A percentile compares a stretch with the other conserved stretches of the same genome.
These are phyloP conservation scores for Ictidomys tridecemlineatus DNA, from an alignment of 2,113 vertebrate species.

Conservation along the genomic window DNA sequence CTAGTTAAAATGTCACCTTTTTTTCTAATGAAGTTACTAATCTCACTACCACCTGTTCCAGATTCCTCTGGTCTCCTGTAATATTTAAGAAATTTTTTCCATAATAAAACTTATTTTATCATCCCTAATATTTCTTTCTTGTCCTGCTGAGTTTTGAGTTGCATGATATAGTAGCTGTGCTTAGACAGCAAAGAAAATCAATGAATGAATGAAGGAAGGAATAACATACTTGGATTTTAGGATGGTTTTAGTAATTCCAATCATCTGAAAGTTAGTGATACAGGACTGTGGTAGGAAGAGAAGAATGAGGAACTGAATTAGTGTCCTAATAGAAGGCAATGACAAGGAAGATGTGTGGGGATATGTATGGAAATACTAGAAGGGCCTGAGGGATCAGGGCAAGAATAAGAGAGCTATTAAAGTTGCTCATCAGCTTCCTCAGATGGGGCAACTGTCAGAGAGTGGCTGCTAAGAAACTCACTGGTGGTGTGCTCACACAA, in stretches of 20 bases:
- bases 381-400: not conserved
- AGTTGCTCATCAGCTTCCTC: not conserved
- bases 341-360: not conserved
- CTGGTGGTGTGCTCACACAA: not conserved
- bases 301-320: not conserved
- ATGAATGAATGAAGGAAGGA: not conserved
- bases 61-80: not conserved
- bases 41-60: not conserved
- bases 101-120: not conserved
- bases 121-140: not conserved
- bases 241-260: not conserved
- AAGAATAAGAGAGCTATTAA: not conserved
- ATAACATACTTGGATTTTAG: conserved; percentile 5
- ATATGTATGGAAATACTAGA: not conserved
- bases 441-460: not conserved
- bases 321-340: not conserved
- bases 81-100: not conserved
- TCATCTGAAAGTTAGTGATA: not conserved
- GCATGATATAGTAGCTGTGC: not conserved
- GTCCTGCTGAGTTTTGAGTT: not conserved
- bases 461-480: not conserved
- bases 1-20: not conserved
- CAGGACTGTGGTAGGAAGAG: not conserved
- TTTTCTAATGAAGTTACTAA: not conserved
- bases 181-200: not conserved